Conservation (phyloP, 2,888 invertebrate genomes). For the Brenthis hecate region DNA sequence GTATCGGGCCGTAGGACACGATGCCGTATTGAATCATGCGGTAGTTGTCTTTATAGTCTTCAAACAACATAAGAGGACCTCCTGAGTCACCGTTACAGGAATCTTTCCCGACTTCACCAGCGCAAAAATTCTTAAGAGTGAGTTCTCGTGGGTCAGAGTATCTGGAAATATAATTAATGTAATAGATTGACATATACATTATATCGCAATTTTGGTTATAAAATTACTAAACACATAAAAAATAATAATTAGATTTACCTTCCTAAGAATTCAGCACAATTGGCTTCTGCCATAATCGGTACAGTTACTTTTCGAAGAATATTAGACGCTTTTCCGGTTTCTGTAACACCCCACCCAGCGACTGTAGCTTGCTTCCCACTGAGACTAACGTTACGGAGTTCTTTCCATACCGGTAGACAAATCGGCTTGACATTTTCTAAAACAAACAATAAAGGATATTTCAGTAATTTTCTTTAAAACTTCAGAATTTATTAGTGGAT, state of each 20-base stretch:
- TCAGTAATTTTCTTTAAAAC: too few species aligned
- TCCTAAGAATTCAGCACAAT: slow-evolving; percentile 27
- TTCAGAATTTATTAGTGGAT: too few species aligned
- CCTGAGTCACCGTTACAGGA: slow-evolving; percentile 87
- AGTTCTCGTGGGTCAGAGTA: neutral
- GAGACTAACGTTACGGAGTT: slow-evolving; percentile 16
- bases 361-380: slow-evolving; percentile 26
- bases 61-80: slow-evolving; percentile 80
- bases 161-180: neutral
- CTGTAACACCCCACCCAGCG: slow-evolving; percentile 38
- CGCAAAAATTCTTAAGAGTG: slow-evolving; percentile 50
- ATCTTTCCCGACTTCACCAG: slow-evolving; percentile 73
- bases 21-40: slow-evolving; percentile 51
- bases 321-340: slow-evolving; percentile 13
- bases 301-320: slow-evolving; percentile 34
- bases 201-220: neutral
- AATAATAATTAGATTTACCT: neutral
- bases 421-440: slow-evolving; percentile 36
- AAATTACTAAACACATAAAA: neutral
- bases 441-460: slow-evolving; percentile 6
- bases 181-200: neutral
- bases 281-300: slow-evolving; percentile 24
- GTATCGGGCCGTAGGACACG: slow-evolving; percentile 46
- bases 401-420: slow-evolving; percentile 32
- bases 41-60: slow-evolving; percentile 17